Evolutionary conservation across 1,140 invertebrate genomes (phyloP).

Genomic region (Limonius californicus): DNA sequence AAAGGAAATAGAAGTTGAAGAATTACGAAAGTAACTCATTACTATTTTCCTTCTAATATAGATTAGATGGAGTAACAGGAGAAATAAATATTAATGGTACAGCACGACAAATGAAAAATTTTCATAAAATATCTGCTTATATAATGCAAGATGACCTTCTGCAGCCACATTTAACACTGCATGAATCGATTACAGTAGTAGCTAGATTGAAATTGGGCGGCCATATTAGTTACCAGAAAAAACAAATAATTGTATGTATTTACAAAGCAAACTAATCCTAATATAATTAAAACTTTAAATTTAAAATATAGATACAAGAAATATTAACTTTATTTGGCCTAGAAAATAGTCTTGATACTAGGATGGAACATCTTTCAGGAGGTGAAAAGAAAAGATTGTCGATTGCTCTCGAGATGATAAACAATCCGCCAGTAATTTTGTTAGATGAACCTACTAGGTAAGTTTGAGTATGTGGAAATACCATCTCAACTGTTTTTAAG

Average conservation of each 20-base stretch:
- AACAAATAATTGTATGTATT: slow-evolving; percentile 66
- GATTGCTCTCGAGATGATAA: slow-evolving; percentile 86
- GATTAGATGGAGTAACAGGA: slow-evolving; percentile 52
- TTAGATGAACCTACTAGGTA: slow-evolving; percentile 79
- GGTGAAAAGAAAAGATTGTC: slow-evolving; percentile 87
- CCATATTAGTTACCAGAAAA: slow-evolving; percentile 58
- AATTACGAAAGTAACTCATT: too few species aligned
- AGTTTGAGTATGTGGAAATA: too few species aligned
- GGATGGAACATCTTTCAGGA: slow-evolving; percentile 59
- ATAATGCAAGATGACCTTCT: slow-evolving; percentile 93
- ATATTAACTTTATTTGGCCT: slow-evolving; percentile 67
- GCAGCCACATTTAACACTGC: slow-evolving; percentile 78
- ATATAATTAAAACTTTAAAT: too few species aligned
- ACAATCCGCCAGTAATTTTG: slow-evolving; percentile 84
- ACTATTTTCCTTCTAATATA: too few species aligned
- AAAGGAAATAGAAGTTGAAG: too few species aligned
- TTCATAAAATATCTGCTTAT: slow-evolving; percentile 85
- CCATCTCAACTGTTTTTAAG: too few species aligned
- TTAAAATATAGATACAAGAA: slow-evolving; percentile 60
- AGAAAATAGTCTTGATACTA: slow-evolving; percentile 61
- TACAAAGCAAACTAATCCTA: too few species aligned
- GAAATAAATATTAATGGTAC: slow-evolving; percentile 70
- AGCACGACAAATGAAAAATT: slow-evolving; percentile 68
- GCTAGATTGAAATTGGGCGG: slow-evolving; percentile 82
- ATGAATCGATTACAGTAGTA: slow-evolving; percentile 80